A percentile compares a stretch with the other conserved stretches of the same genome.
phyloP scores from a whole-genome alignment of 2,888 invertebrate species.

The Oasisia sp. region DNA sequence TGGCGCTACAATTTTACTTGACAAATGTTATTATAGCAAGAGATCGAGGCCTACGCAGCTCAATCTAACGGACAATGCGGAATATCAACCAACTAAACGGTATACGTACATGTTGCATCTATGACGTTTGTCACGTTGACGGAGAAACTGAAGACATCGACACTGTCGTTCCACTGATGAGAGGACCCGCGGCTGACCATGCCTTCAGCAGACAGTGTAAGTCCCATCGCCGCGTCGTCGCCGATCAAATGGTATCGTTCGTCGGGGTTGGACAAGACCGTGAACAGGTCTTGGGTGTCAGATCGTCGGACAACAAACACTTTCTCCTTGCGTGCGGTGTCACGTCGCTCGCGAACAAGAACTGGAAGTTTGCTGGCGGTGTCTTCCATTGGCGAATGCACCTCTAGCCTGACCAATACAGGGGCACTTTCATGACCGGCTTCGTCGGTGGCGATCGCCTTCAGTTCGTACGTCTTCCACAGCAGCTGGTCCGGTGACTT shows the following conservation, averaged over 20 bases:
- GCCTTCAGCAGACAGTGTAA: background rate
- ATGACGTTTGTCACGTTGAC: background rate
- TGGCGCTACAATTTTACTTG: too few relatives aligned
- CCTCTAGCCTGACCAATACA: background rate
- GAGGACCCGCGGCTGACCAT: background rate
- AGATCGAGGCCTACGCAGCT: too few relatives aligned
- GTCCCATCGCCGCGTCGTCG: background rate
- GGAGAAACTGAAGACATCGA: background rate
- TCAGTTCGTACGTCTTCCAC: conserved; percentile 63
- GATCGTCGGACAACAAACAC: background rate
- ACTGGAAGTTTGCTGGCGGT: background rate
- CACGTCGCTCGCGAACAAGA: background rate
- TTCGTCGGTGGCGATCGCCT: conserved; percentile 60
- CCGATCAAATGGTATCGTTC: background rate
- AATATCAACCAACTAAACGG: too few relatives aligned
- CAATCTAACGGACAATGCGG: too few relatives aligned
- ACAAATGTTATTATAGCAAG: too few relatives aligned
- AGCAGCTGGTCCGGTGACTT: conserved; percentile 84
- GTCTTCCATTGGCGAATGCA: background rate
- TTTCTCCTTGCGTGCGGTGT: background rate
- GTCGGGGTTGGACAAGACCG: background rate
- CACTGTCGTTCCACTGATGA: background rate
- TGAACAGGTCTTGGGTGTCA: background rate
- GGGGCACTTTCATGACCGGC: conserved; percentile 32
- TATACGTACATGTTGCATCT: background rate